These are phyloP conservation scores for Nerophis lumbriciformis DNA, from an alignment of 2,113 vertebrate species.

Conservation along the genomic window DNA sequence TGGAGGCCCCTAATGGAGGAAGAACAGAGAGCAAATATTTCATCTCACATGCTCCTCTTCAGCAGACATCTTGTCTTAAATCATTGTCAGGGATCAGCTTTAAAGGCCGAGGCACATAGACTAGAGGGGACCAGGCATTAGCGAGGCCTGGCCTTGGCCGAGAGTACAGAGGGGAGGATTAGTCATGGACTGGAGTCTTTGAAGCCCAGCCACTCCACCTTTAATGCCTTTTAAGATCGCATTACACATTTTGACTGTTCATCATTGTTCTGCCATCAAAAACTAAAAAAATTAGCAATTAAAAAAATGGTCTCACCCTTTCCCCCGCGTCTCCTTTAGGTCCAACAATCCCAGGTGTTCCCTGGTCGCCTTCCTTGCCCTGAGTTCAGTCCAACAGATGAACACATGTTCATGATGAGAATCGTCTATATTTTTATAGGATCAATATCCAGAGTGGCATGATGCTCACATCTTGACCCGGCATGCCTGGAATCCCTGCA, in stretches of 20 bases:
- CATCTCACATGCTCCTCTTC: conserved; percentile 28
- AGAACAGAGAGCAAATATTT: conserved; percentile 4
- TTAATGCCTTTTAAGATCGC: conserved; percentile 45
- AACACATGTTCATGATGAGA: not conserved
- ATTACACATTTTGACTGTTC: conserved; percentile 27
- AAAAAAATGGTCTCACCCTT: conserved; percentile 67
- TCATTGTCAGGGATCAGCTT: conserved; percentile 48
- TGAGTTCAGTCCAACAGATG: conserved; percentile 34
- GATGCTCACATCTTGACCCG: conserved; percentile 79
- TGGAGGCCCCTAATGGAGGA: conserved; percentile 69
- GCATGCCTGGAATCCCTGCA: conserved; percentile 74
- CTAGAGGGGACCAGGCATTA: conserved; percentile 42
- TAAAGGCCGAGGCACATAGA: conserved; percentile 42
- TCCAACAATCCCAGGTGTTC: conserved; percentile 65
- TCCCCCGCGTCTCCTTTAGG: conserved; percentile 77
- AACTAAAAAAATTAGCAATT: no score
- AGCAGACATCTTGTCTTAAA: conserved; percentile 36
- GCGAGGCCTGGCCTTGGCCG: conserved; percentile 43
- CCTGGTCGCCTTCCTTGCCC: conserved; percentile 69
- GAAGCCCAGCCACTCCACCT: conserved; percentile 51
- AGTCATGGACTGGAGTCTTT: conserved; percentile 53
- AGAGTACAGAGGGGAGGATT: conserved; percentile 39
- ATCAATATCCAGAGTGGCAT: not conserved
- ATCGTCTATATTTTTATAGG: no score
- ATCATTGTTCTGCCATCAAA: conserved; percentile 16